Evolutionary conservation across 2,888 invertebrate species (phyloP), one percentile per base, ranked within the genome.

Genomic region (Synergus itoensis): DNA sequence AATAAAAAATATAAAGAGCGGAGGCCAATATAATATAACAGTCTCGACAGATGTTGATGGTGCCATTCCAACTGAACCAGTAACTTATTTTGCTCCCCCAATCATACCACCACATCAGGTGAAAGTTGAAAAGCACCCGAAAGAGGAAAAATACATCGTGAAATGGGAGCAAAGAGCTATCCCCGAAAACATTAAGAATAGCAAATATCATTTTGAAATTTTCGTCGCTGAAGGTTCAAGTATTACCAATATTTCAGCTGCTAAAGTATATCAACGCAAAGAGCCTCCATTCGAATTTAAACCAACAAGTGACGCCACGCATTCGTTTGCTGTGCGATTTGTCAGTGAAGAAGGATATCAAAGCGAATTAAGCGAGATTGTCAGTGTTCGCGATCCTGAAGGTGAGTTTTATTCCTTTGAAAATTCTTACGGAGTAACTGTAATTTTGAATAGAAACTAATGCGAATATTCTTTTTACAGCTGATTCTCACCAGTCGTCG

Each of bases 31-130:
- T 86, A 91, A 91, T 53, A 90, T 95, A 11, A 92, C 91, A 16
- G 91, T 95, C 1, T 90, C 93, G 0, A 94, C 94, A 0, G 91
- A 92, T 40, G 92, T 91, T 3, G 87, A 88, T 2, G 92, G 91
- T 62, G 93, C 94, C 0, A 92, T 92, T 45, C 91, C 92, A 16
- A 93, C 94, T 3, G 90, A 92, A 1, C 94, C 93, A 16, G 92
- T 94, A 0, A 85, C 93, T 40, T 94, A 94, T 77, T 84, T 88
- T 28, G 95, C 95, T 8, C 94, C 94, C 0, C 90, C 92, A 9
- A 92, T 97, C 77, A 93, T 94, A 62, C 92, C 95, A 8, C 97
- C 96, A 0, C 93, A 93, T 85, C 95, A 95, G 86, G 92, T 96
- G 36, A 93, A 93, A 64, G 95, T 95, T 36, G 92, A 94, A 86